Evolutionary conservation across 2,113 vertebrate species (phyloP).

Genomic region (Phocoena sinus): DNA sequence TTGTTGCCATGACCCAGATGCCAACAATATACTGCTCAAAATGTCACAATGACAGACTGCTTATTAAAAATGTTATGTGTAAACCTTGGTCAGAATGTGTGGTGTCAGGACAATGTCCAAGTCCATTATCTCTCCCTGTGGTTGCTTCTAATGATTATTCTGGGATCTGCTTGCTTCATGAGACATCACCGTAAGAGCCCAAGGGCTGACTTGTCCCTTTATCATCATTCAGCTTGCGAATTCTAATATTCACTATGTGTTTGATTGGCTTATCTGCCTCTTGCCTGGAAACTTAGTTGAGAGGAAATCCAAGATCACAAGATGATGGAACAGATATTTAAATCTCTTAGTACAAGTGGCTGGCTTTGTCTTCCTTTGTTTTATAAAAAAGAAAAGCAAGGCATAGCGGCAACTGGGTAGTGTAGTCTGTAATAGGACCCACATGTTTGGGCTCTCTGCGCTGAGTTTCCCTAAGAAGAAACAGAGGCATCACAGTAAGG

Average conservation of each 20-base stretch:
- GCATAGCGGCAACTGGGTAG: not conserved
- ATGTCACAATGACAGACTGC: not conserved
- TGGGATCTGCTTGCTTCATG: not conserved
- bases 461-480: conserved; percentile 65
- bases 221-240: not conserved
- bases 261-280: conserved; percentile 16
- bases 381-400: conserved; percentile 3
- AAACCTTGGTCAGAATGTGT: not conserved
- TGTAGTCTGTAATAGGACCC: not conserved
- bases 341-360: not conserved
- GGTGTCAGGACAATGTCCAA: not conserved
- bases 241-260: not conserved
- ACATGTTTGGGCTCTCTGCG: not conserved
- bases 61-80: not conserved
- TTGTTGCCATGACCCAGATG: not conserved
- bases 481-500: conserved; percentile 66
- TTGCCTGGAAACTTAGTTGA: not conserved
- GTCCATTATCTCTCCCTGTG: not conserved
- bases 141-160: conserved; percentile 4
- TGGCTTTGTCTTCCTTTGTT: conserved; percentile 33
- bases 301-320: conserved; percentile 22
- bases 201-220: not conserved
- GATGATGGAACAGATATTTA: not conserved
- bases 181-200: not conserved
- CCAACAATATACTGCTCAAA: not conserved